A percentile compares a stretch with the other conserved stretches of the same genome.
phyloP scores from a whole-genome alignment of 2,888 invertebrate species.

The Microctonus brassicae region DNA sequence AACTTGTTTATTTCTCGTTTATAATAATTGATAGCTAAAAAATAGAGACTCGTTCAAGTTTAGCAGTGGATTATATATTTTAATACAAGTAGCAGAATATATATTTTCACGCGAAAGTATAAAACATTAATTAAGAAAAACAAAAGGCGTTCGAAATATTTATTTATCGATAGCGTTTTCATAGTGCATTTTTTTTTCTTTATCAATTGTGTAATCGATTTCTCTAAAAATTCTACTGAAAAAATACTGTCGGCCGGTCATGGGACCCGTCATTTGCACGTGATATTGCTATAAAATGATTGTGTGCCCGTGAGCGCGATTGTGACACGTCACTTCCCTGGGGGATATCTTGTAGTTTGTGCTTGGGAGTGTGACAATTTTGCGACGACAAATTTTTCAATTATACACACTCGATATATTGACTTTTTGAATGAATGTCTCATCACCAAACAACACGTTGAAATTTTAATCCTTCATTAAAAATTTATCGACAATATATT shows the following conservation, averaged over 20 bases:
- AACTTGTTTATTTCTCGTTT: too few species aligned
- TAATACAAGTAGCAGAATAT: too few species aligned
- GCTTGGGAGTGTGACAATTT: not conserved
- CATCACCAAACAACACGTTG: not conserved
- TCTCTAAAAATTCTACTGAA: not conserved
- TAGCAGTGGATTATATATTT: too few species aligned
- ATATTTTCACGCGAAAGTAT: too few species aligned
- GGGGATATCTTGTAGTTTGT: slow-evolving; percentile 13
- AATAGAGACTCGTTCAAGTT: too few species aligned
- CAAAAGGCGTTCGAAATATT: too few species aligned
- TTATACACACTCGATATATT: not conserved
- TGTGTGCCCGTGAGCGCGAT: slow-evolving; percentile 11
- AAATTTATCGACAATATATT: not conserved
- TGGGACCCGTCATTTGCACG: slow-evolving; percentile 30
- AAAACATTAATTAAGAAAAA: too few species aligned
- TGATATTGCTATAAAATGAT: slow-evolving; percentile 38
- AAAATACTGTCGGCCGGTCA: slow-evolving; percentile 10
- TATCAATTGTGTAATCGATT: not conserved
- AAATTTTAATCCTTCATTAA: not conserved
- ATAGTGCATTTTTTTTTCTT: not conserved
- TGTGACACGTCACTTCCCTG: slow-evolving; percentile 16
- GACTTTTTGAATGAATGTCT: not conserved
- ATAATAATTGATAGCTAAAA: too few species aligned
- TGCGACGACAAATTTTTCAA: not conserved
- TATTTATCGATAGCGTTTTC: too few species aligned